A percentile compares a stretch with the other conserved stretches of the same genome.
Evolutionary conservation across 2,113 vertebrate genomes (phyloP).

Genomic region (Carassius carassius): DNA sequence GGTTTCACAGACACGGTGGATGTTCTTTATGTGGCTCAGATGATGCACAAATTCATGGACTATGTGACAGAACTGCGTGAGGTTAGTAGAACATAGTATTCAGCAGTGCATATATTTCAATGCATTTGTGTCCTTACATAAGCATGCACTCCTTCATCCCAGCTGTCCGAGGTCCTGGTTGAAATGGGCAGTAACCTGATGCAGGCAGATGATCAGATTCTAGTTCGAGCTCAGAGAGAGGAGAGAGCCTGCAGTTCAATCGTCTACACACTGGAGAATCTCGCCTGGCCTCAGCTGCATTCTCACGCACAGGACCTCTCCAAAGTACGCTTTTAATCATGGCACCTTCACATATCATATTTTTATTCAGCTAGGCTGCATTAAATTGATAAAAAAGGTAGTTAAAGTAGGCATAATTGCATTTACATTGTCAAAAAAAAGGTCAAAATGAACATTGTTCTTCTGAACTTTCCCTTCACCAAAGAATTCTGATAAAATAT

Average conservation of each 20-base stretch:
- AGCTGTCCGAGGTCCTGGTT: slow-evolving; percentile 91
- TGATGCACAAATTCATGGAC: slow-evolving; percentile 93
- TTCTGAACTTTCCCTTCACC: too few species aligned
- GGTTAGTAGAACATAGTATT: slow-evolving; percentile 67
- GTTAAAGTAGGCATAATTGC: too few species aligned
- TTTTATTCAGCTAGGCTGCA: background rate
- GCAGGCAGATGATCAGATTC: slow-evolving; percentile 90
- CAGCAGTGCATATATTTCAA: background rate
- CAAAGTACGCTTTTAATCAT: slow-evolving; percentile 76
- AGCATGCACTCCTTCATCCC: background rate
- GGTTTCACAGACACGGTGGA: slow-evolving; percentile 92
- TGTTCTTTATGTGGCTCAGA: slow-evolving; percentile 92
- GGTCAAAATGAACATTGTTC: too few species aligned
- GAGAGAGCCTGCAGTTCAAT: slow-evolving; percentile 91
- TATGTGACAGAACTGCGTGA: slow-evolving; percentile 88
- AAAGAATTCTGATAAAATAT: too few species aligned
- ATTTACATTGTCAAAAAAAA: background rate
- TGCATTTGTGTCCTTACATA: background rate
- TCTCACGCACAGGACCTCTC: slow-evolving; percentile 88
- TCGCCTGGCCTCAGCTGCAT: slow-evolving; percentile 86
- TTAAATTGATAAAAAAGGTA: background rate
- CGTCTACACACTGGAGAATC: slow-evolving; percentile 85
- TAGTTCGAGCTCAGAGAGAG: slow-evolving; percentile 88
- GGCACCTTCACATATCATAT: background rate
- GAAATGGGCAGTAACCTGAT: slow-evolving; percentile 99